These are phyloP conservation scores for Cheilinus undulatus DNA, from an alignment of 2,113 vertebrate species.

Conservation along the genomic window DNA sequence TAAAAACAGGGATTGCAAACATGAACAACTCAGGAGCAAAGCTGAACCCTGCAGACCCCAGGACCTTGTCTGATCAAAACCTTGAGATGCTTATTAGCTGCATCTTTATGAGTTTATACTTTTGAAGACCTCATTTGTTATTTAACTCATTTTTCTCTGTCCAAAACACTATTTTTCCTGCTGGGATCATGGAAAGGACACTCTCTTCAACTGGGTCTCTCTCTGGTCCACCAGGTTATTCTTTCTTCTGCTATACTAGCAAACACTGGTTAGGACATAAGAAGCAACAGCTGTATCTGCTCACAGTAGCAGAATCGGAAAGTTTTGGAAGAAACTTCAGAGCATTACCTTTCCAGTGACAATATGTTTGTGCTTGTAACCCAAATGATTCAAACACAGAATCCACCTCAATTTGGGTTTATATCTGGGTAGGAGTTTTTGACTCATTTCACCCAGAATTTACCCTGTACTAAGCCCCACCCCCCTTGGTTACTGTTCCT, in stretches of 20 bases:
- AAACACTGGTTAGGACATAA: too few relatives aligned
- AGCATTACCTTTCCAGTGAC: too few relatives aligned
- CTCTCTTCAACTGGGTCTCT: neutral
- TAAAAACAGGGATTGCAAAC: slow-evolving; percentile 10
- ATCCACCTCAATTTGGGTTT: too few relatives aligned
- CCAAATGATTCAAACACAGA: too few relatives aligned
- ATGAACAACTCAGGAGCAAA: neutral
- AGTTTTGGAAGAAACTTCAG: too few relatives aligned
- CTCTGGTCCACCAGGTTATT: neutral
- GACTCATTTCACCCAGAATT: too few relatives aligned
- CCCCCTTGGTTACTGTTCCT: too few relatives aligned
- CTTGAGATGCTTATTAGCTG: neutral
- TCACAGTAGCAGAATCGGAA: too few relatives aligned
- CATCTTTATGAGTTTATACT: neutral
- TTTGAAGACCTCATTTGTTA: neutral
- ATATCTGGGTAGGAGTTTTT: too few relatives aligned
- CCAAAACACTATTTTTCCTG: neutral
- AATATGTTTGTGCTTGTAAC: too few relatives aligned
- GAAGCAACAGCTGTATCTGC: too few relatives aligned
- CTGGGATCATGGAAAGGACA: neutral
- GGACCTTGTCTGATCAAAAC: neutral
- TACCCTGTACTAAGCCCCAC: too few relatives aligned
- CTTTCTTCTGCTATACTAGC: neutral
- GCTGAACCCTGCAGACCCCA: neutral
- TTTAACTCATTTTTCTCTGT: neutral